Evolutionary conservation across 2,113 vertebrate genomes (phyloP), one percentile per base, ranked within the genome.

Genomic region (Piprites chloris): DNA sequence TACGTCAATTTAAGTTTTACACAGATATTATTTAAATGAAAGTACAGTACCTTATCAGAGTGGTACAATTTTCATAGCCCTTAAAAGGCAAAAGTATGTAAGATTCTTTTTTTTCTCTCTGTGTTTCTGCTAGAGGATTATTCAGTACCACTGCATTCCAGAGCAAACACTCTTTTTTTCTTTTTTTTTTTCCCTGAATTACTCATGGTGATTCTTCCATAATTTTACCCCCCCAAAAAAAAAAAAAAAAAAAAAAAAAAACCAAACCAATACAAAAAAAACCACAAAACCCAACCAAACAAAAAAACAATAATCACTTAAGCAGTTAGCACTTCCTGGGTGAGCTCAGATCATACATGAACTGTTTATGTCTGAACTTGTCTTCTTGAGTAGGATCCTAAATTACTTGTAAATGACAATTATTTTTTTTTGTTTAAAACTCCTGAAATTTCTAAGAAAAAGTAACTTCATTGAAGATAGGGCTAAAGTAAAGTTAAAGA

Each of bases 41-140:
- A 90, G 19, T 89, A 21, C n/a, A 62, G 12, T 83, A 85, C 21
- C 50, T 85, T 92, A 68, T 84, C 67, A 39, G 44, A 44, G 16
- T 82, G 55, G 9, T 50, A 55, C 53, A 41, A 69, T 87, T 87
- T 91, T 93, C 93, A 69, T 87, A 95, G 59, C 49, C 93, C 89
- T 91, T 96, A 93, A 89, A 97, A 95, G 94, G 89, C 53, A 83
- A 42, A 96, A 90, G 21, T 83, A 93, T 95, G 91, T 75, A 69
- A 53, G 71, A 27, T 59, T 72, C 65, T 84, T 80, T 84, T 74
- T 77, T 61, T 26, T 47, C 23, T 73, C 47, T 41, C 24, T 2
- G 1, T 89, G 53, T 90, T 87, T 93, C 58, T 92, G 20, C 66
- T 87, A 9, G 41, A 41, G 33, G 13, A 12, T 87, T 85, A 9